Conservation (phyloP, 2,113 vertebrate genomes). For the Oreochromis spilurus region DNA sequence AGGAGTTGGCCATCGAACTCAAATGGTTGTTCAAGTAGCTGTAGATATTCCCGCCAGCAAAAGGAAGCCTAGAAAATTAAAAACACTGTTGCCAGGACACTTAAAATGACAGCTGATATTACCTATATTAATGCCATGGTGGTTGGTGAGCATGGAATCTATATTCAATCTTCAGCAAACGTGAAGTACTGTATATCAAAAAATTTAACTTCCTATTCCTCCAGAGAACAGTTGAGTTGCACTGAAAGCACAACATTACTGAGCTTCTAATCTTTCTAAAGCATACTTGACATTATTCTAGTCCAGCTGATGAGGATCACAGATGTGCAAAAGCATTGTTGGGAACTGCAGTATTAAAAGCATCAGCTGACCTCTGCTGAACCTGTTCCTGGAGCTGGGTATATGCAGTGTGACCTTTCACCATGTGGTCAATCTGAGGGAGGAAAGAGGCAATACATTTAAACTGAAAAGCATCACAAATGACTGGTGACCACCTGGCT, state of each 20-base stretch:
- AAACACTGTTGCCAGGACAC: background rate
- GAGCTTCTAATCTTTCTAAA: background rate
- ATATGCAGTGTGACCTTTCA: slow-evolving; percentile 83
- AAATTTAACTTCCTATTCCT: accelerated
- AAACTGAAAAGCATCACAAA: background rate
- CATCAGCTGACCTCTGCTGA: slow-evolving; percentile 75
- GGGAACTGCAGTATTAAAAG: background rate
- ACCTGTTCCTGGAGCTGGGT: slow-evolving; percentile 79
- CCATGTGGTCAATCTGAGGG: slow-evolving; percentile 88
- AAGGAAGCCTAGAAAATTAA: slow-evolving; percentile 46
- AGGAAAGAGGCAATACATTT: background rate
- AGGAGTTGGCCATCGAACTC: slow-evolving; percentile 76
- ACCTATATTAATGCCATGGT: background rate
- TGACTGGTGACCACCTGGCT: background rate
- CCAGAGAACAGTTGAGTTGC: background rate
- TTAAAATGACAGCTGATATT: background rate
- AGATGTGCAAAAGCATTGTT: background rate
- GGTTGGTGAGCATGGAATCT: background rate
- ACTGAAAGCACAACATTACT: background rate
- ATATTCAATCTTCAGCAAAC: background rate
- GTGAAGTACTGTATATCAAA: background rate
- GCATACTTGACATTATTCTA: background rate
- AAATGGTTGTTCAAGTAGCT: slow-evolving; percentile 88
- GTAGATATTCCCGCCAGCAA: slow-evolving; percentile 81
- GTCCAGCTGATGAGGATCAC: background rate